These are phyloP conservation scores for Cylas formicarius DNA, from an alignment of 1,140 invertebrate genomes.

Conservation along the genomic window DNA sequence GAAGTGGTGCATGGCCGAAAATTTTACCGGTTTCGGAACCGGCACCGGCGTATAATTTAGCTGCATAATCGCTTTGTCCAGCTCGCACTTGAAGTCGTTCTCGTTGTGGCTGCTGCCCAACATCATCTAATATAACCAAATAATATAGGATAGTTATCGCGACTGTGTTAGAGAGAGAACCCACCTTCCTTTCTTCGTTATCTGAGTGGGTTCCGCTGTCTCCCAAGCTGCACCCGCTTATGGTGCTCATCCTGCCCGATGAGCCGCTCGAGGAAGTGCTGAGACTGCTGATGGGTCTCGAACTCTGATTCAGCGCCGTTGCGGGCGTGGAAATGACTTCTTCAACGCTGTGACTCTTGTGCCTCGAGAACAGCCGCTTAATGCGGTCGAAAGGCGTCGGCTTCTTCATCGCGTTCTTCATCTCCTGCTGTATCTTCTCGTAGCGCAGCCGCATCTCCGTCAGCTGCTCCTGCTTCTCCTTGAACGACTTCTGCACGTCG, in stretches of 20 bases:
- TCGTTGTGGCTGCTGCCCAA: conserved; percentile 27
- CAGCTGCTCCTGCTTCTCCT: conserved; percentile 75
- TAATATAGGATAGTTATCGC: background rate
- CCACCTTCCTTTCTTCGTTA: conserved; percentile 65
- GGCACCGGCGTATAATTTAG: conserved; percentile 35
- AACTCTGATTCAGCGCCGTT: conserved; percentile 17
- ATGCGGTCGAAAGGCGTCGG: conserved; percentile 71
- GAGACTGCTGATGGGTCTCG: conserved; percentile 62
- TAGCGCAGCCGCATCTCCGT: conserved; percentile 72
- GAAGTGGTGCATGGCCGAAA: conserved; percentile 17
- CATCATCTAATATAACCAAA: conserved; percentile 28
- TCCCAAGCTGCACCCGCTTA: conserved; percentile 67
- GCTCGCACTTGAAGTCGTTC: conserved; percentile 30
- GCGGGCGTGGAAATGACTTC: conserved; percentile 22
- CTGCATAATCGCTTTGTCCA: conserved; percentile 29
- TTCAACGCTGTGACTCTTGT: background rate
- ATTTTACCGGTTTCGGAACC: conserved; percentile 34
- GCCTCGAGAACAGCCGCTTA: conserved; percentile 61
- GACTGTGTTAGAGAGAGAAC: background rate
- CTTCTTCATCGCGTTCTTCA: conserved; percentile 60
- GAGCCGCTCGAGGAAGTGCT: conserved; percentile 68
- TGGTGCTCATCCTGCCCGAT: conserved; percentile 66
- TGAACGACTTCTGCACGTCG: conserved; percentile 76
- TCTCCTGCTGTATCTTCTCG: conserved; percentile 68
- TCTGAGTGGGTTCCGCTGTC: conserved; percentile 81